Percentiles rank a stretch among this genome's conserved stretches.
These are phyloP conservation scores for Sycophaga agraensis DNA, from an alignment of 1,140 invertebrate genomes.

Conservation along the genomic window DNA sequence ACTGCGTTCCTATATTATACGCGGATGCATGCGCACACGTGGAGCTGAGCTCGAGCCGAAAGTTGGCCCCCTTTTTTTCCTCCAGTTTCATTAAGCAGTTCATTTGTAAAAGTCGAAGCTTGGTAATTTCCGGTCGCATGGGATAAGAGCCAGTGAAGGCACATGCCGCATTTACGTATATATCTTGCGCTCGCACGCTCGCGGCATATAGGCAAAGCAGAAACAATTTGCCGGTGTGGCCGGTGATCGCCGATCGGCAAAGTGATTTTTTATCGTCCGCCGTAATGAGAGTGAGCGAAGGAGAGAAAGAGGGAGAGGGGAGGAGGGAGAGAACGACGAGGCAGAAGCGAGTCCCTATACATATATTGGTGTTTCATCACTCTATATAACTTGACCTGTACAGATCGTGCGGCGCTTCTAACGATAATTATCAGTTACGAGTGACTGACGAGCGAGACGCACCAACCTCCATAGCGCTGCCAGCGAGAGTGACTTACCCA, in stretches of 20 bases:
- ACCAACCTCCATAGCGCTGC: not conserved
- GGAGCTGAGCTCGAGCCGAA: not conserved
- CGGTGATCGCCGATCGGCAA: not conserved
- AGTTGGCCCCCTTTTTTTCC: not conserved
- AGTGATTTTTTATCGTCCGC: constrained; percentile 20
- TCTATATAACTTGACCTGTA: not conserved
- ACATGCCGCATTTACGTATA: too few relatives aligned
- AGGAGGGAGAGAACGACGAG: constrained; percentile 12
- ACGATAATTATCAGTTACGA: constrained; percentile 27
- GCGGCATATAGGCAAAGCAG: not conserved
- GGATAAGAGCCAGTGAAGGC: not conserved
- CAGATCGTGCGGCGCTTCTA: not conserved
- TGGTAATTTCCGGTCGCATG: constrained; percentile 16
- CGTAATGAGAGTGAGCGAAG: not conserved
- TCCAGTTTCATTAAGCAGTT: constrained; percentile 7
- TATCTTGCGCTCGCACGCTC: too few relatives aligned
- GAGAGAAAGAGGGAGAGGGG: constrained; percentile 18
- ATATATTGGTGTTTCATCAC: constrained; percentile 21
- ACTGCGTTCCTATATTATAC: too few relatives aligned
- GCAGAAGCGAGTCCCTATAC: not conserved
- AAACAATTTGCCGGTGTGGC: not conserved
- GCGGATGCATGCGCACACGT: too few relatives aligned
- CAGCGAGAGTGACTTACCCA: not conserved
- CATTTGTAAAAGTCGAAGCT: constrained; percentile 15
- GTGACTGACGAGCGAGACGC: constrained; percentile 7